These are phyloP conservation scores for Luperina nickerlii DNA, from an alignment of 2,888 invertebrate species.

Conservation along the genomic window DNA sequence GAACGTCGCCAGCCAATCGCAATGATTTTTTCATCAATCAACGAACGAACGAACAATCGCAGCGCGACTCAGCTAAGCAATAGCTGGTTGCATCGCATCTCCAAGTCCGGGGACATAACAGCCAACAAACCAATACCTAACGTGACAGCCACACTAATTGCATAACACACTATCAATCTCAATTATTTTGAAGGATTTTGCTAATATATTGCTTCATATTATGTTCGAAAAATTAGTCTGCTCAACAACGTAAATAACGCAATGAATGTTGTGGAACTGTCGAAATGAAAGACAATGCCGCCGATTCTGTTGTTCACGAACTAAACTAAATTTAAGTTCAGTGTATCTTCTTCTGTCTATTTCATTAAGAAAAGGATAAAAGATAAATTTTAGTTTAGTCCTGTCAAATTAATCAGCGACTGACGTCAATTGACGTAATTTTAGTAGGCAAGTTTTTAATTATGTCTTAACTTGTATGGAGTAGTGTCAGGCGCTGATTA, in stretches of 20 bases:
- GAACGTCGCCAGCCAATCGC: no score
- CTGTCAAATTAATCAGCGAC: no score
- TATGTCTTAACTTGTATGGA: no score
- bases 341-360: no score
- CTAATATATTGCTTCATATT: background rate
- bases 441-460: no score
- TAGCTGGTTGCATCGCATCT: background rate
- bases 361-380: no score
- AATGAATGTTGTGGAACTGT: background rate
- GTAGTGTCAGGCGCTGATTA: no score
- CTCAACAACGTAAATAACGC: background rate
- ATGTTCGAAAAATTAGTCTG: background rate
- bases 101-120: background rate
- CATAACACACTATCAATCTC: background rate
- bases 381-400: no score
- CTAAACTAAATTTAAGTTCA: no score
- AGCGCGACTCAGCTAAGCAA: background rate
- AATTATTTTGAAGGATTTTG: background rate
- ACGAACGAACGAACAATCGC: no score
- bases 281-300: background rate
- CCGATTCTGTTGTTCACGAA: no score
- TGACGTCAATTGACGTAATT: no score
- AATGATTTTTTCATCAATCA: background rate
- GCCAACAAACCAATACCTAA: slow-evolving; percentile 8
- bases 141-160: background rate